Evolutionary conservation across 2,113 vertebrate species (phyloP).

Genomic region (Pseudorectes ferrugineus): DNA sequence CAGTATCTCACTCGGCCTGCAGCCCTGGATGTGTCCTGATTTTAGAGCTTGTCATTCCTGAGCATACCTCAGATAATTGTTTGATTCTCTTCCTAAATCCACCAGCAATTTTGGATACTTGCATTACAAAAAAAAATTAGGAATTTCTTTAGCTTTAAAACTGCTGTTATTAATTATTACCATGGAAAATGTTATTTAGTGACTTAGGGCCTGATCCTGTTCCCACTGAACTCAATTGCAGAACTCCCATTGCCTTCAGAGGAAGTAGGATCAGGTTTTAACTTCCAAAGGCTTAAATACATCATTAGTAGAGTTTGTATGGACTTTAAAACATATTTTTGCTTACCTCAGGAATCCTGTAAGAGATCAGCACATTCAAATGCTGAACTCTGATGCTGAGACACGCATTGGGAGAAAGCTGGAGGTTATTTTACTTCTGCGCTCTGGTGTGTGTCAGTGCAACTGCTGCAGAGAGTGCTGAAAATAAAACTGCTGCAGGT

Average conservation of each 20-base stretch:
- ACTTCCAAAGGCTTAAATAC: constrained; percentile 16
- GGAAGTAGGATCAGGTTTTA: neutral
- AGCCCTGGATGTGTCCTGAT: constrained; percentile 46
- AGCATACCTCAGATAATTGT: constrained; percentile 47
- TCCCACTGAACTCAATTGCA: neutral
- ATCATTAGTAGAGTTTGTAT: neutral
- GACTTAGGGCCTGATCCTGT: constrained; percentile 44
- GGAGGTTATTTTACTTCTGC: neutral
- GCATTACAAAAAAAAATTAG: constrained; percentile 31
- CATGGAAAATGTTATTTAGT: constrained; percentile 70
- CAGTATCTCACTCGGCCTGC: constrained; percentile 34
- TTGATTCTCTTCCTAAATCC: constrained; percentile 61
- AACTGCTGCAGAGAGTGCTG: neutral
- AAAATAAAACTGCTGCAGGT: neutral
- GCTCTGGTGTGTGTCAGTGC: neutral
- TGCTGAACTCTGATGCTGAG: neutral
- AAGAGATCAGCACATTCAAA: neutral
- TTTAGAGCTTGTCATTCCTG: constrained; percentile 49
- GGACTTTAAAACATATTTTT: neutral
- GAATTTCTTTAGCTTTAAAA: constrained; percentile 44
- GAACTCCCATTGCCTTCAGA: neutral
- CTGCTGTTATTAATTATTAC: constrained; percentile 63
- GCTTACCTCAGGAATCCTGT: neutral
- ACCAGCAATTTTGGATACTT: constrained; percentile 38
- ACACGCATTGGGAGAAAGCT: neutral